Conservation (phyloP, 2,888 invertebrate genomes). For the Dendrolimus pini region DNA sequence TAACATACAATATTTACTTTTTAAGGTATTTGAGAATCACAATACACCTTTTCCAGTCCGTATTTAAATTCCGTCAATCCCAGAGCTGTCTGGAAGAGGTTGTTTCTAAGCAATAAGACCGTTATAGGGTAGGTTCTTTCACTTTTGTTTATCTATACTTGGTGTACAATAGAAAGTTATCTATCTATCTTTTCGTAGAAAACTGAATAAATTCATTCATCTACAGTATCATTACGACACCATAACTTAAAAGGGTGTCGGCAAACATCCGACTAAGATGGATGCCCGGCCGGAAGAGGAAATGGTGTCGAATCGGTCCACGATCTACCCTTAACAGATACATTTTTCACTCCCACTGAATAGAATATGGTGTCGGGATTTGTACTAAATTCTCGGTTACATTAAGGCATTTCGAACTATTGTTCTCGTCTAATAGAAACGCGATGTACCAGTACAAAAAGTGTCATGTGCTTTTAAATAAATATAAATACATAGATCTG, state of each 20-base stretch:
- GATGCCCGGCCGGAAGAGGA: constrained; percentile 56
- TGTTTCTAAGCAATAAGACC: not conserved
- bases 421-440: too few species aligned
- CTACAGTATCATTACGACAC: constrained; percentile 29
- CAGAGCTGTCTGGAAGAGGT: not conserved
- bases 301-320: constrained; percentile 53
- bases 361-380: constrained; percentile 18
- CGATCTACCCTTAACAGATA: constrained; percentile 53
- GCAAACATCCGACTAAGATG: constrained; percentile 60
- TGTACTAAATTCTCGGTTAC: too few species aligned
- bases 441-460: too few species aligned
- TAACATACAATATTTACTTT: too few species aligned
- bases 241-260: constrained; percentile 61
- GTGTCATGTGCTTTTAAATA: too few species aligned
- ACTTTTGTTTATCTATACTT: constrained; percentile 1
- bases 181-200: not conserved
- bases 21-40: too few species aligned
- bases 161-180: constrained; percentile 7
- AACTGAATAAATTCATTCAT: constrained; percentile 5
- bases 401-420: too few species aligned
- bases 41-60: too few species aligned
- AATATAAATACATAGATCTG: too few species aligned
- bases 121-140: not conserved
- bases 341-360: constrained; percentile 54
- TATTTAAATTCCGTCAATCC: too few species aligned